These are phyloP conservation scores for Trissolcus japonicus DNA, from an alignment of 2,888 invertebrate species.

Conservation along the genomic window DNA sequence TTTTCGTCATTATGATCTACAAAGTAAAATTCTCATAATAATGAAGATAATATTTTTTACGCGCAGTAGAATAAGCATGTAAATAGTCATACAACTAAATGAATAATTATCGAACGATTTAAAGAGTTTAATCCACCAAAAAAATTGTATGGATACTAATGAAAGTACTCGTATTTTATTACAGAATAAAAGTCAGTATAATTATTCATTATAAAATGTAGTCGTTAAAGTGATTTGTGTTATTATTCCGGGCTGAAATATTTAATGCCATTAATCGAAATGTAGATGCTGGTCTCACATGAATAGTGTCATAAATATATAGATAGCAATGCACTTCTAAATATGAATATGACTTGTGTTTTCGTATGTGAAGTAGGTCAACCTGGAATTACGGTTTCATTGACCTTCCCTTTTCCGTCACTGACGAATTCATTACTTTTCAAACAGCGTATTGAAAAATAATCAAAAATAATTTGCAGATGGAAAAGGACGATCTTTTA, in stretches of 20 bases:
- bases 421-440: too few species aligned
- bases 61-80: too few species aligned
- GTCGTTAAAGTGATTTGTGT: conserved; percentile 33
- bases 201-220: conserved; percentile 3
- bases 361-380: conserved; percentile 40
- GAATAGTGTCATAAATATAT: conserved; percentile 48
- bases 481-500: too few species aligned
- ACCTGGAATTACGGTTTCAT: conserved; percentile 35
- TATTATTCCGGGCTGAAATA: conserved; percentile 21
- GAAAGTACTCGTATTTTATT: not conserved
- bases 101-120: too few species aligned
- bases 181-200: not conserved
- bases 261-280: conserved; percentile 30
- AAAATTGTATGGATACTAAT: not conserved
- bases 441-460: too few species aligned
- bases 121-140: too few species aligned
- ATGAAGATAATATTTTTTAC: too few species aligned
- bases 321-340: conserved; percentile 34
- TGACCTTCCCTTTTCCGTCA: conserved; percentile 21
- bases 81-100: too few species aligned
- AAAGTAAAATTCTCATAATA: too few species aligned
- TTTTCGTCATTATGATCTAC: too few species aligned
- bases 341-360: conserved; percentile 50
- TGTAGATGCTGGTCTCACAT: conserved; percentile 18
- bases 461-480: too few species aligned